Evolutionary conservation across 2,888 invertebrate species (phyloP).

Genomic region (Beris morrisii): DNA sequence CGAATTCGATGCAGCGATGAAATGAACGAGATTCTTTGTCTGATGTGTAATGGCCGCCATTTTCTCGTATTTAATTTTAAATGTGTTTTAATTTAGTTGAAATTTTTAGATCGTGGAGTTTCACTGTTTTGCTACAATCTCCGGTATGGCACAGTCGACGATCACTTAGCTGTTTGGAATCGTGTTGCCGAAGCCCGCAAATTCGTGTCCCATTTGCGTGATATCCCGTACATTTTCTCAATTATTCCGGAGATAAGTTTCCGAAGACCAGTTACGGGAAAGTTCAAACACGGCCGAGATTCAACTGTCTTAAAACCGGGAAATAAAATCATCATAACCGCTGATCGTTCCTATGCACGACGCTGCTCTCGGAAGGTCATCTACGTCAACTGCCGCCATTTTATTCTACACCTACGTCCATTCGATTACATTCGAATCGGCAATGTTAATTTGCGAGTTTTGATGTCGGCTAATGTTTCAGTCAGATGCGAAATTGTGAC

Average conservation of each 20-base stretch:
- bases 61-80: too few relatives aligned
- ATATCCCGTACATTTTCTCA: conserved; percentile 8
- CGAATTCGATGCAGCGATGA: conserved; percentile 1
- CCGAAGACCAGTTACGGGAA: conserved; percentile 10
- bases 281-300: background rate
- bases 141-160: conserved; percentile 10
- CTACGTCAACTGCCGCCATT: conserved; percentile 16
- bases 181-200: conserved; percentile 5
- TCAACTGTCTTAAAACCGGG: background rate
- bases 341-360: conserved; percentile 20
- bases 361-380: conserved; percentile 15
- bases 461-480: background rate
- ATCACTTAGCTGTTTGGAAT: background rate
- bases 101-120: conserved; percentile 19
- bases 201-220: background rate
- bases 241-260: conserved; percentile 18
- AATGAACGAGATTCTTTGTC: background rate
- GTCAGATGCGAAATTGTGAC: conserved; percentile 16
- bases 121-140: conserved; percentile 21
- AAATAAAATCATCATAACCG: conserved; percentile 3
- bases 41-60: conserved; percentile 13
- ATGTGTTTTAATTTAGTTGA: background rate
- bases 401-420: background rate
- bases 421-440: conserved; percentile 24
- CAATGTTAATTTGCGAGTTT: conserved; percentile 6